These are phyloP conservation scores for Ametastegia equiseti DNA, from an alignment of 2,888 invertebrate genomes.

Conservation along the genomic window DNA sequence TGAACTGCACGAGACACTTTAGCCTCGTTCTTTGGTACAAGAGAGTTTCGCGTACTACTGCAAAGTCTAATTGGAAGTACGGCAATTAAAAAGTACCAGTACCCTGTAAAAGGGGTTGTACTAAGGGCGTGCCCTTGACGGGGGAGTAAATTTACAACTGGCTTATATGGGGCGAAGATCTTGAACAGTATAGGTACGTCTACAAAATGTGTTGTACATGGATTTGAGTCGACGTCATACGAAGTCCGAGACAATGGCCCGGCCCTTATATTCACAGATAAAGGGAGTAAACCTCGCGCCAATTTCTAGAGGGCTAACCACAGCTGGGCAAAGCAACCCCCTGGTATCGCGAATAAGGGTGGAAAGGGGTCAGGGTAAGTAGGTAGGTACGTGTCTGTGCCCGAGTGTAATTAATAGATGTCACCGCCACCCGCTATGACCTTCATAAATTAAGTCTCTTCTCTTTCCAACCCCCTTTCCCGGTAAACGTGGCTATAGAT, in stretches of 20 bases:
- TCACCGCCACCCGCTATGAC: conserved; percentile 62
- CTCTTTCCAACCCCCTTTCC: conserved; percentile 35
- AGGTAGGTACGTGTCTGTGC: conserved; percentile 48
- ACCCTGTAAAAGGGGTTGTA: conserved; percentile 6
- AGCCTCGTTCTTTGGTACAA: not conserved
- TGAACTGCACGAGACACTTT: conserved; percentile 18
- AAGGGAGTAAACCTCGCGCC: conserved; percentile 32
- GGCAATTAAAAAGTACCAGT: conserved; percentile 26
- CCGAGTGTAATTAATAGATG: conserved; percentile 66
- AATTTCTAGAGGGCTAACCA: conserved; percentile 24
- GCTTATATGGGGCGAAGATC: not conserved
- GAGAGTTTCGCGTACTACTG: not conserved
- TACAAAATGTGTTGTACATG: conserved; percentile 48
- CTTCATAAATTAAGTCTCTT: conserved; percentile 64
- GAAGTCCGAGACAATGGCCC: conserved; percentile 38
- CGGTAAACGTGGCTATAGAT: not conserved
- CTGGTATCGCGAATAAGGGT: conserved; percentile 1
- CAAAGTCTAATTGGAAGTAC: conserved; percentile 32
- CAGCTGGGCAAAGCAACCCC: not conserved
- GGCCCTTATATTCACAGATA: not conserved
- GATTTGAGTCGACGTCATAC: conserved; percentile 36
- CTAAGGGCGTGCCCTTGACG: conserved; percentile 8
- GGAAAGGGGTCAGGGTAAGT: not conserved
- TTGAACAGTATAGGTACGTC: not conserved
- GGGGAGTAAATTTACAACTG: conserved; percentile 26